Conservation (phyloP, 2,888 invertebrate species). For the Mythimna ferrago region DNA sequence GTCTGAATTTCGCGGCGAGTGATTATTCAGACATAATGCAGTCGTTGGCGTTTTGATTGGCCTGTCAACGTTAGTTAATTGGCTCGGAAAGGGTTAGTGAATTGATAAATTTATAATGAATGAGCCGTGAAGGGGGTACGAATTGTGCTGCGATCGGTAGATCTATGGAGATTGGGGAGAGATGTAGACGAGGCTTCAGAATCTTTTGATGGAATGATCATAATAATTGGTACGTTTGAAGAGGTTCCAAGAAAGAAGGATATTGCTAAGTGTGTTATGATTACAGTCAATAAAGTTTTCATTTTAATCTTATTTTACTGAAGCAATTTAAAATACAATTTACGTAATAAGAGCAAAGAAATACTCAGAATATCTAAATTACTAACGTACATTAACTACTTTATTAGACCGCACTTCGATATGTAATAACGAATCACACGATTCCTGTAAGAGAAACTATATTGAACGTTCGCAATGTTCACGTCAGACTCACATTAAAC, state of each 20-base stretch:
- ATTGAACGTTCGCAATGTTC: not conserved
- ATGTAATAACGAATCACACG: not conserved
- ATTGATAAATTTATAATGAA: slow-evolving; percentile 63
- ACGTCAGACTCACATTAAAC: not conserved
- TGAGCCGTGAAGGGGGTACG: slow-evolving; percentile 38
- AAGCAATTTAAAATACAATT: not conserved
- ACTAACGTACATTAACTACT: too few species aligned
- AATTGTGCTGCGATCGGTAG: slow-evolving; percentile 33
- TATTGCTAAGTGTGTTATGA: not conserved
- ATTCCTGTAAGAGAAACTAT: not conserved
- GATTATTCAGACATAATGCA: slow-evolving; percentile 65
- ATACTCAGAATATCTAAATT: too few species aligned
- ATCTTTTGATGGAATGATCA: slow-evolving; percentile 13
- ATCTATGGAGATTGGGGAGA: not conserved
- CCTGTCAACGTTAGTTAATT: slow-evolving; percentile 62
- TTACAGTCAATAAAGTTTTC: not conserved
- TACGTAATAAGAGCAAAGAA: not conserved
- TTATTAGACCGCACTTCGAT: too few species aligned
- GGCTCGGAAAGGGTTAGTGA: slow-evolving; percentile 60
- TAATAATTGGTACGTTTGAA: slow-evolving; percentile 12
- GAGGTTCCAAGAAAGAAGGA: not conserved
- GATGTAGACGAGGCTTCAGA: slow-evolving; percentile 19
- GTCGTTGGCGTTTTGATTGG: slow-evolving; percentile 61
- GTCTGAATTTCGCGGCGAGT: slow-evolving; percentile 56
- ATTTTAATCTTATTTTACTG: not conserved